Evolutionary conservation across 2,888 invertebrate genomes (phyloP), one percentile per base, ranked within the genome.

Genomic region (Sympetrum striolatum): DNA sequence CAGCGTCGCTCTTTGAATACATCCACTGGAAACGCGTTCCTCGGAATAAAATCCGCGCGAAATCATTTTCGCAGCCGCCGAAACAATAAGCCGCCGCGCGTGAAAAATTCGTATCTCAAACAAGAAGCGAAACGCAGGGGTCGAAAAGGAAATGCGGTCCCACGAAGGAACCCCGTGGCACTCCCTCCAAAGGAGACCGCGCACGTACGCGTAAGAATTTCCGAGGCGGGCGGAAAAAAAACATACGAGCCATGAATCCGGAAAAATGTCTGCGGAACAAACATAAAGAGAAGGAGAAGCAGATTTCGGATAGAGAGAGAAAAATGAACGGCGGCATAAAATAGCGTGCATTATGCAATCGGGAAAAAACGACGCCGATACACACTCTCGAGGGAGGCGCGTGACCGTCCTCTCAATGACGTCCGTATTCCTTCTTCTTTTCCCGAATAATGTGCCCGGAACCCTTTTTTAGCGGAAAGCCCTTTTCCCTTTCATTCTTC

Each of bases 261-360:
- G 73, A 73, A 73, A 73, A 73, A 73, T 73, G 73, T 73, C 73
- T 73, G 73, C 80, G 80, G 80, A 39, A 39, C 39, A 39, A 39
- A 44, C 37, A 37, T 37, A 37, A n/a, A 39, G 37, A n/a, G 80
- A 80, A 12, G 39, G 44, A 37, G 37, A 80, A 82, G 82, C 25
- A 18, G 58, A 35, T 31, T 58, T 10, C 1, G 60, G 86, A 25
- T 48, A 5, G 31, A 37, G 10, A 31, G 48, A 48, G 14, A 58
- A 86, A 37, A 58, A 86, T 58, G 86, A 86, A 35, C 37, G 53
- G 22, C 80, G 35, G 14, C 31, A 35, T 39, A 58, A 86, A 86
- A 86, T 58, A 86, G 10, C 35, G 18, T 60, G 86, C 86, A 86
- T 86, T 53, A 86, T 86, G 86, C 86, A 86, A 60, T 58, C 53